Percentiles rank a stretch among this genome's conserved stretches.
Conservation (phyloP, 2,113 vertebrate species). For the Macrotis lagotis region DNA sequence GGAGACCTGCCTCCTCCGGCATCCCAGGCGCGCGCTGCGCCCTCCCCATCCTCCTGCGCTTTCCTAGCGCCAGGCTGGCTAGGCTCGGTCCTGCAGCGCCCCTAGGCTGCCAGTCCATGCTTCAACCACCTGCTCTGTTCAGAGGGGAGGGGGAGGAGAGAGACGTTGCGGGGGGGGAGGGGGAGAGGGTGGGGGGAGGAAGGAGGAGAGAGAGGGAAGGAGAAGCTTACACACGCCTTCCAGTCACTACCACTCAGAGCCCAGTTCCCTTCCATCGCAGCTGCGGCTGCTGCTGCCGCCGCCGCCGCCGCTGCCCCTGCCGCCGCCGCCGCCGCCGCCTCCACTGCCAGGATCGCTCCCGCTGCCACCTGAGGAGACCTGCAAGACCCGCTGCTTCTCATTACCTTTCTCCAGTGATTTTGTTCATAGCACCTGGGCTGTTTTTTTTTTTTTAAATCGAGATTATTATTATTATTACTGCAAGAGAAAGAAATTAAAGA, state of each 20-base stretch:
- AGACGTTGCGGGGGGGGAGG: not conserved
- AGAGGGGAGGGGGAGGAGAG: not conserved
- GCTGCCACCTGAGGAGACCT: constrained; percentile 65
- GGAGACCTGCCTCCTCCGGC: not conserved
- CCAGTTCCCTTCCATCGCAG: not conserved
- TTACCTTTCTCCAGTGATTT: constrained; percentile 1
- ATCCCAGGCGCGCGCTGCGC: rapidly evolving
- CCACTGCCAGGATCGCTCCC: not conserved
- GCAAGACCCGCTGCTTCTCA: not conserved
- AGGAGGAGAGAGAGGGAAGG: constrained; percentile 35
- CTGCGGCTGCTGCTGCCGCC: constrained; percentile 8
- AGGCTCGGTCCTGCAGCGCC: constrained; percentile 83
- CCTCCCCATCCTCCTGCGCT: rapidly evolving
- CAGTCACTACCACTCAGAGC: constrained; percentile 58
- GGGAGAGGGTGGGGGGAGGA: not conserved
- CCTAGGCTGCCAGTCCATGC: constrained; percentile 82
- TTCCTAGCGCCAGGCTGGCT: rapidly evolving
- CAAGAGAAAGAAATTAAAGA: constrained; percentile 45
- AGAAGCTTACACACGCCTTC: constrained; percentile 68
- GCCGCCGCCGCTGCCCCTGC: constrained; percentile 2
- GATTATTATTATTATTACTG: not conserved
- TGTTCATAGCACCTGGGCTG: not conserved
- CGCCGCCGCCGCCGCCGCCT: constrained; percentile 51
- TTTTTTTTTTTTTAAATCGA: not conserved
- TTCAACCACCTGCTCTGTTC: constrained; percentile 74